Percentiles rank a stretch among this genome's conserved stretches.
phyloP scores from a whole-genome alignment of 1,140 invertebrate species.

The Cyclina sinensis region DNA sequence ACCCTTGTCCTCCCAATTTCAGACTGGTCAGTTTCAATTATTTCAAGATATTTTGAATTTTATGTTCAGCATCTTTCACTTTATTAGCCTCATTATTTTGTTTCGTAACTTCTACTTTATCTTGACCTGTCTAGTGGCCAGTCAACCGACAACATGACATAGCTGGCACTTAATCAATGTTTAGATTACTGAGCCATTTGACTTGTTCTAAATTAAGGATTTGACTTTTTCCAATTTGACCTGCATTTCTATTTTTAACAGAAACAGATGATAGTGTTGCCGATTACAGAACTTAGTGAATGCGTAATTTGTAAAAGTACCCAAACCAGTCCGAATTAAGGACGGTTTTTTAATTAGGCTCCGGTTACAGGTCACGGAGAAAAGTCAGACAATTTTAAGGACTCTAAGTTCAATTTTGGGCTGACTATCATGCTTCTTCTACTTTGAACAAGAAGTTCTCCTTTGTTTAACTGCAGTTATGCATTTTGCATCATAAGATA shows the following conservation, averaged over 20 bases:
- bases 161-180: not conserved
- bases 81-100: constrained; percentile 25
- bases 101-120: constrained; percentile 30
- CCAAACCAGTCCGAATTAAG: not conserved
- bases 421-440: no score
- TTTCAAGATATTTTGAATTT: constrained; percentile 51
- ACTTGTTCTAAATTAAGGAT: not conserved
- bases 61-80: constrained; percentile 34
- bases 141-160: constrained; percentile 7
- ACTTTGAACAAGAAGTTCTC: no score
- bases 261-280: not conserved
- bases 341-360: not conserved
- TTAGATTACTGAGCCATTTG: no score
- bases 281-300: not conserved
- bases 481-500: no score
- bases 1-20: constrained; percentile 23
- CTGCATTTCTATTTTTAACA: not conserved
- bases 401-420: no score
- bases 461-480: no score
- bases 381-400: no score
- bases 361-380: not conserved
- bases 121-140: constrained; percentile 20
- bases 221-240: not conserved
- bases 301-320: not conserved
- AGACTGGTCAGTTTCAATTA: constrained; percentile 53